Evolutionary conservation across 2,888 invertebrate genomes (phyloP).

Genomic region (Plagodis pulveraria): DNA sequence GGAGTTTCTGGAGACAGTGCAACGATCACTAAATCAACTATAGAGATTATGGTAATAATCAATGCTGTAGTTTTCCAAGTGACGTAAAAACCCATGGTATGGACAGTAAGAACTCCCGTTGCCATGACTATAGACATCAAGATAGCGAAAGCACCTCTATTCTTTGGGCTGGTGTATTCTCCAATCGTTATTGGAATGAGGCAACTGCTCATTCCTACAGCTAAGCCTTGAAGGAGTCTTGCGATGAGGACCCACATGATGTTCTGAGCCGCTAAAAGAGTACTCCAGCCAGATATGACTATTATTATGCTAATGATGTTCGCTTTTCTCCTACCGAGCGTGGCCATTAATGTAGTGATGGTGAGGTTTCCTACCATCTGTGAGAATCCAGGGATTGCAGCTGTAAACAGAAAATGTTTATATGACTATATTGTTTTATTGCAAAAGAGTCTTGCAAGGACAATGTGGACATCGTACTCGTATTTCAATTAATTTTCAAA

Average conservation of each 20-base stretch:
- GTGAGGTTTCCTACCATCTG: conserved; percentile 52
- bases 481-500: too few species aligned
- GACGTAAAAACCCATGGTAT: conserved; percentile 85
- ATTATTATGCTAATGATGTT: conserved; percentile 74
- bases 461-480: too few species aligned
- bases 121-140: conserved; percentile 84
- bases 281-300: conserved; percentile 77
- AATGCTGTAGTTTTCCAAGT: conserved; percentile 83
- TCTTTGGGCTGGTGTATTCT: conserved; percentile 84
- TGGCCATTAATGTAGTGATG: conserved; percentile 72
- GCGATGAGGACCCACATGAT: conserved; percentile 59
- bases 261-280: conserved; percentile 66
- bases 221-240: conserved; percentile 66
- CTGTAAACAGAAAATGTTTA: too few species aligned
- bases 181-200: conserved; percentile 80
- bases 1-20: conserved; percentile 85
- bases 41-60: conserved; percentile 69
- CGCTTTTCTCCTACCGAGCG: conserved; percentile 76
- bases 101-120: conserved; percentile 85
- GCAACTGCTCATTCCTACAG: conserved; percentile 79
- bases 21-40: conserved; percentile 70
- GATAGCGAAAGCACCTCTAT: conserved; percentile 86
- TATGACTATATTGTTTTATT: too few species aligned
- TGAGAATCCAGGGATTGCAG: conserved; percentile 51
- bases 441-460: too few species aligned